Conservation (phyloP, 2,888 invertebrate species). For the Eupithecia abbreviata region DNA sequence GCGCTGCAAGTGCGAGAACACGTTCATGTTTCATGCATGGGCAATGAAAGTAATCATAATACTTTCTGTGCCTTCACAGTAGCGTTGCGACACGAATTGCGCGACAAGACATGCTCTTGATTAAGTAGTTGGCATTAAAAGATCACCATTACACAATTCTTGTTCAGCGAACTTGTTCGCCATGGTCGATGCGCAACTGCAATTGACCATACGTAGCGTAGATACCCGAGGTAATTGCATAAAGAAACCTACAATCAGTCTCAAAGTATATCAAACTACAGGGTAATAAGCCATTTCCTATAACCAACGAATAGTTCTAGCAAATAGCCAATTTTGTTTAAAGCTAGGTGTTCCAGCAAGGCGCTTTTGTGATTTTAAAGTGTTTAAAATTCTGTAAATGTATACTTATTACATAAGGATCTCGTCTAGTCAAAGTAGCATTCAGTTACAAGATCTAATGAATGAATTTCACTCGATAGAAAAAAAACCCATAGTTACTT, state of each 20-base stretch:
- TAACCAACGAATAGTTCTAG: neutral
- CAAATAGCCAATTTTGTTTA: neutral
- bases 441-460: too few relatives aligned
- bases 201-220: neutral
- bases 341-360: too few relatives aligned
- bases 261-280: neutral
- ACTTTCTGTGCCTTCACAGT: neutral
- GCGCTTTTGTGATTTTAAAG: too few relatives aligned
- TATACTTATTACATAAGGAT: too few relatives aligned
- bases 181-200: neutral
- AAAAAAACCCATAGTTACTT: too few relatives aligned
- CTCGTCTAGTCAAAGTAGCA: too few relatives aligned
- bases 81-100: constrained; percentile 1
- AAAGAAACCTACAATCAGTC: neutral
- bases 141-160: constrained; percentile 6
- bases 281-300: neutral
- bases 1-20: neutral
- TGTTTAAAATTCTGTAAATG: too few relatives aligned
- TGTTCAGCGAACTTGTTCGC: constrained; percentile 4
- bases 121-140: constrained; percentile 9
- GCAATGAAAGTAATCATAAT: neutral
- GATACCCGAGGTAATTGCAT: neutral
- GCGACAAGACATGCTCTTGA: neutral
- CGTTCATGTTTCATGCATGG: neutral
- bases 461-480: too few relatives aligned